Percentiles rank a stretch among this genome's conserved stretches.
Conservation (phyloP, 1,140 invertebrate genomes). For the Epicauta chinensis region DNA sequence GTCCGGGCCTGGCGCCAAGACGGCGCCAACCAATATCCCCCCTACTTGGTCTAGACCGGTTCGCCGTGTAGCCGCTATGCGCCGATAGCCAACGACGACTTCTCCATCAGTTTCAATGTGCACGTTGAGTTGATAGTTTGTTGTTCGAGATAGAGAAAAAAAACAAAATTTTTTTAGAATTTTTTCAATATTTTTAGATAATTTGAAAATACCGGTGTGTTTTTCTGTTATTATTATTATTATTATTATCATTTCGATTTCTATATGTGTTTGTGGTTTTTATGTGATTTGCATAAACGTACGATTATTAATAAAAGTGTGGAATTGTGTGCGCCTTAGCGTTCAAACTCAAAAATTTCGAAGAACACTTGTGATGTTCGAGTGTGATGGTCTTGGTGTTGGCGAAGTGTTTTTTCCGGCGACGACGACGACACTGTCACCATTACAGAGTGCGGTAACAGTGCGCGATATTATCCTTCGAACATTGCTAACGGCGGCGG, state of each 20-base stretch:
- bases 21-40: slow-evolving; percentile 37
- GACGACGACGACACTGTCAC: background rate
- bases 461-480: background rate
- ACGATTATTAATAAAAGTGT: too few species aligned
- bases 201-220: too few species aligned
- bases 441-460: background rate
- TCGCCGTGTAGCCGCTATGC: slow-evolving; percentile 17
- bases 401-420: background rate
- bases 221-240: too few species aligned
- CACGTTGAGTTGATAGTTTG: background rate
- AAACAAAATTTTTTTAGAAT: too few species aligned
- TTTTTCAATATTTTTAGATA: too few species aligned
- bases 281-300: too few species aligned
- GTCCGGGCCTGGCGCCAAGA: slow-evolving; percentile 37
- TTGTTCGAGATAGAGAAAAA: too few species aligned
- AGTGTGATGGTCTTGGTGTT: slow-evolving; percentile 3
- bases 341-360: background rate
- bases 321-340: too few species aligned
- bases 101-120: background rate
- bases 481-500: background rate
- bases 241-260: too few species aligned
- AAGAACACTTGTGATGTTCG: background rate
- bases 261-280: too few species aligned
- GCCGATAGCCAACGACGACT: slow-evolving; percentile 12
- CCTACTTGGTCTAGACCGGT: slow-evolving; percentile 29